Conservation (phyloP, 2,888 invertebrate species). For the Phaedon cochleariae region DNA sequence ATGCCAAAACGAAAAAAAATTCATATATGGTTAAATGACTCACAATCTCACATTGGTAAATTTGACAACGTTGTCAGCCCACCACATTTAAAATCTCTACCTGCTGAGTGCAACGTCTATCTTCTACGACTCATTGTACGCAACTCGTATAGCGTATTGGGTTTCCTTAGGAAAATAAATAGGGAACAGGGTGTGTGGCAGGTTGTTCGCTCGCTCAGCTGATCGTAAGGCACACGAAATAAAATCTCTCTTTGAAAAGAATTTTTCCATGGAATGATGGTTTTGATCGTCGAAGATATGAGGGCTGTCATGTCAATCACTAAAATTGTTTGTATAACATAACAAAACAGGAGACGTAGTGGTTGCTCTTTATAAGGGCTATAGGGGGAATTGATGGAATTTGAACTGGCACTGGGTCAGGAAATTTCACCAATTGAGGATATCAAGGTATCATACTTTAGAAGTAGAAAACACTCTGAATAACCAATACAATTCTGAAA, state of each 20-base stretch:
- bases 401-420: too few species aligned
- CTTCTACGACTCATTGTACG: background rate
- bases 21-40: too few species aligned
- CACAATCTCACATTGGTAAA: too few species aligned
- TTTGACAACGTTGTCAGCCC: background rate
- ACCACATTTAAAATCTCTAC: background rate
- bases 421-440: too few species aligned
- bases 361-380: too few species aligned
- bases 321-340: too few species aligned
- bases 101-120: background rate
- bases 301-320: background rate
- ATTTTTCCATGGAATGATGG: background rate
- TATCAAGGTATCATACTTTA: too few species aligned
- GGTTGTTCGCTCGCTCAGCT: conserved; percentile 21
- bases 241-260: background rate
- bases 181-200: conserved; percentile 25
- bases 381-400: too few species aligned
- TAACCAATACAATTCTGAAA: too few species aligned
- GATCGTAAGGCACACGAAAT: conserved; percentile 3
- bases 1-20: too few species aligned
- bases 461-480: too few species aligned
- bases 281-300: background rate
- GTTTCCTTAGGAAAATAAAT: conserved; percentile 33
- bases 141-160: conserved; percentile 17
- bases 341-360: too few species aligned